Evolutionary conservation across 2,113 vertebrate species (phyloP).

Genomic region (Sceloporus undulatus): DNA sequence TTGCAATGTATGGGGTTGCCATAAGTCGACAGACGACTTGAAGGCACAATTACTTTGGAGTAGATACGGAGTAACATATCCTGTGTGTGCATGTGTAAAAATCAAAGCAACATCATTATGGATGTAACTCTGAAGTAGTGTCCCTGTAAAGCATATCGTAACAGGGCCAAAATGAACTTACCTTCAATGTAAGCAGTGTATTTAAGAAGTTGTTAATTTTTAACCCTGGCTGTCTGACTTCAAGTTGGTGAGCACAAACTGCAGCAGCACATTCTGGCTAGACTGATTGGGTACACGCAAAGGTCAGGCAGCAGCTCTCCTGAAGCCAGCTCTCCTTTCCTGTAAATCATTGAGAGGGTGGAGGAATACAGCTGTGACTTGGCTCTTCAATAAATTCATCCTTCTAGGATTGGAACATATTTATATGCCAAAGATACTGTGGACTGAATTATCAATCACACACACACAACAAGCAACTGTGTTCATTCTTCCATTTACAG

Average conservation of each 20-base stretch:
- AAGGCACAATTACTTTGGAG: neutral
- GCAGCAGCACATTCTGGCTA: neutral
- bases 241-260: constrained; percentile 2
- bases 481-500: neutral
- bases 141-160: too few relatives aligned
- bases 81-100: neutral
- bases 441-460: fast-evolving
- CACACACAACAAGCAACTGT: neutral
- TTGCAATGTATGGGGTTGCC: too few relatives aligned
- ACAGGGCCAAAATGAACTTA: neutral
- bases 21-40: too few relatives aligned
- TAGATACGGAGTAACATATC: neutral
- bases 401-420: neutral
- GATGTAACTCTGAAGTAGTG: neutral
- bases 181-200: neutral
- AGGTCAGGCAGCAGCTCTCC: neutral
- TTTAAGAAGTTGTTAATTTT: constrained; percentile 63
- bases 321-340: constrained; percentile 33
- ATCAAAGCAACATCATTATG: neutral
- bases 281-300: neutral
- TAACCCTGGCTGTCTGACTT: constrained; percentile 69
- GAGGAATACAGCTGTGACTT: fast-evolving
- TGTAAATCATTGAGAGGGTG: neutral
- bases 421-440: neutral
- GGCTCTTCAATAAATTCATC: fast-evolving